Evolutionary conservation across 2,113 vertebrate genomes (phyloP).

Genomic region (Periophthalmodon schlosseri): DNA sequence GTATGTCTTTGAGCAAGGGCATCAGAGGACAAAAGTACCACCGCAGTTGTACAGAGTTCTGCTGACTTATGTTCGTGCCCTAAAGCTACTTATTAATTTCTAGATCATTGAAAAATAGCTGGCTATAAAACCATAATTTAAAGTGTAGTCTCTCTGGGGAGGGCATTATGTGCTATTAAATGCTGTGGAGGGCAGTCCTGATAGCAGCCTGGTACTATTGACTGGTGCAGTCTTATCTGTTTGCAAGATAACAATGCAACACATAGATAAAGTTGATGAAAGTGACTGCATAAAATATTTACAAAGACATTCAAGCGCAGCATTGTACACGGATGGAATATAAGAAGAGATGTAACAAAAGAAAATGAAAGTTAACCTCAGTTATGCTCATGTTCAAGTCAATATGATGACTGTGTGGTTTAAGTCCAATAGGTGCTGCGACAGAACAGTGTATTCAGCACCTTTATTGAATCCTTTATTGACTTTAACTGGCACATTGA

Average conservation of each 20-base stretch:
- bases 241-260: slow-evolving; percentile 10
- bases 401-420: background rate
- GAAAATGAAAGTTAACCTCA: background rate
- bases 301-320: background rate
- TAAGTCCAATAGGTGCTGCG: background rate
- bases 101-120: slow-evolving; percentile 11
- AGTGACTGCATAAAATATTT: slow-evolving; percentile 9
- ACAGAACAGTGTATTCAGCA: slow-evolving; percentile 30
- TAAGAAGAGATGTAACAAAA: background rate
- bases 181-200: slow-evolving; percentile 21
- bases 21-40: slow-evolving; percentile 16
- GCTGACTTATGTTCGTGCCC: slow-evolving; percentile 39
- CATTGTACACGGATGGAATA: background rate
- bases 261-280: slow-evolving; percentile 15
- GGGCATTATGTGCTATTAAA: background rate
- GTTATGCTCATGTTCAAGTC: background rate
- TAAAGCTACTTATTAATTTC: slow-evolving; percentile 26
- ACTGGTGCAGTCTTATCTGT: slow-evolving; percentile 35
- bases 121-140: slow-evolving; percentile 3
- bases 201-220: slow-evolving; percentile 20
- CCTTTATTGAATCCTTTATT: slow-evolving; percentile 14
- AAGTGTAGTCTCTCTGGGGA: background rate
- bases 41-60: background rate
- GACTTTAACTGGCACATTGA: slow-evolving; percentile 26
- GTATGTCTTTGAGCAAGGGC: slow-evolving; percentile 39